A percentile compares a stretch with the other conserved stretches of the same genome.
These are phyloP conservation scores for Medauroidea extradentata DNA, from an alignment of 1,140 invertebrate genomes.

Conservation along the genomic window DNA sequence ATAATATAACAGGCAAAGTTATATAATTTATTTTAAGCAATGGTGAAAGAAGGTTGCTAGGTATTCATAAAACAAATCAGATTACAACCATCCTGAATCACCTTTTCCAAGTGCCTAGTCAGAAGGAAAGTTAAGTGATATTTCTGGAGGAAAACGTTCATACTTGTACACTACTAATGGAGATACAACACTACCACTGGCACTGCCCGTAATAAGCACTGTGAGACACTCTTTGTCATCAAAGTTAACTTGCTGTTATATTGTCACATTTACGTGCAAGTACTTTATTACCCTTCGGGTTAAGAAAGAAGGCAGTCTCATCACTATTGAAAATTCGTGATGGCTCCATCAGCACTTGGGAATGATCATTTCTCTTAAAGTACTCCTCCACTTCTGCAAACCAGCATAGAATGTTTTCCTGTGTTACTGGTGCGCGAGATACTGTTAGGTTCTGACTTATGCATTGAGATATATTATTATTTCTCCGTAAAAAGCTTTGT, in stretches of 20 bases:
- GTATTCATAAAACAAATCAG: slow-evolving; percentile 32
- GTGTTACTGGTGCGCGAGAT: too few species aligned
- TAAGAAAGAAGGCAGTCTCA: too few species aligned
- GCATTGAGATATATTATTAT: too few species aligned
- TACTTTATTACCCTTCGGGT: slow-evolving; percentile 27
- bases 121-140: too few species aligned
- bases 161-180: neutral
- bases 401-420: too few species aligned
- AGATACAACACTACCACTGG: neutral
- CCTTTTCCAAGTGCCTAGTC: too few species aligned
- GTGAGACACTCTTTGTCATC: slow-evolving; percentile 20
- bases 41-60: slow-evolving; percentile 34
- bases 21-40: slow-evolving; percentile 24
- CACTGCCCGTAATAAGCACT: slow-evolving; percentile 15
- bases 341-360: slow-evolving; percentile 18
- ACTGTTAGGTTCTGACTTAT: too few species aligned
- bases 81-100: too few species aligned
- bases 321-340: too few species aligned
- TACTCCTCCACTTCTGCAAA: too few species aligned
- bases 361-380: neutral
- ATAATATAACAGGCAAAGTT: slow-evolving; percentile 28
- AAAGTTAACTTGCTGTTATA: slow-evolving; percentile 23
- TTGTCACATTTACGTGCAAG: slow-evolving; percentile 29
- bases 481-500: too few species aligned
- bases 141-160: neutral